A percentile compares a stretch with the other conserved stretches of the same genome.
Conservation (phyloP, 1,140 invertebrate genomes). For the Camponotus pennsylvanicus region DNA sequence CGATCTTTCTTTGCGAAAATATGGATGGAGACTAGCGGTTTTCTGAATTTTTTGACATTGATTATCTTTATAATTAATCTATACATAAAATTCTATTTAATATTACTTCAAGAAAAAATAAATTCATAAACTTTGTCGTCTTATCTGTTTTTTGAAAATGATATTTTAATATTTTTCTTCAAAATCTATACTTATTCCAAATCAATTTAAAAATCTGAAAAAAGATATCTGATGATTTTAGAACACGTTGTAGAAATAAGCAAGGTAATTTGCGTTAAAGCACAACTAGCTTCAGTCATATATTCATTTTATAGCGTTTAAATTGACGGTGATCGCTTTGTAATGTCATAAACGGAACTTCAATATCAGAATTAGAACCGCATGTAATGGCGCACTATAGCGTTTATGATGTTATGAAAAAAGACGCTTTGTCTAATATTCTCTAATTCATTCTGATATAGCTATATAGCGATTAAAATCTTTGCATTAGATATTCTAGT, state of each 20-base stretch:
- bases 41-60: not conserved
- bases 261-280: not conserved
- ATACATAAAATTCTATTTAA: not conserved
- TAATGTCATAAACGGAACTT: not conserved
- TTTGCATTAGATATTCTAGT: not conserved
- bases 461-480: not conserved
- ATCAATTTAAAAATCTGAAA: not conserved
- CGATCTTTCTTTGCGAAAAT: not conserved
- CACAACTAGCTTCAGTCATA: not conserved
- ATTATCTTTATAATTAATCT: not conserved
- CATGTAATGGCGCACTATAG: not conserved
- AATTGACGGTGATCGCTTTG: slow-evolving; percentile 24
- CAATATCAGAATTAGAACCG: not conserved
- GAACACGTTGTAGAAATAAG: not conserved
- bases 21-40: no score
- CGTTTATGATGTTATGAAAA: slow-evolving; percentile 3
- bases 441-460: not conserved
- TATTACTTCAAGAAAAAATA: not conserved
- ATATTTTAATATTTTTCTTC: no score
- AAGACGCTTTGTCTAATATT: not conserved
- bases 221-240: not conserved
- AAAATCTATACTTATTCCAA: no score
- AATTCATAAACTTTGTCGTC: not conserved
- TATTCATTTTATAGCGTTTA: slow-evolving; percentile 43
- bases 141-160: not conserved